Evolutionary conservation across 2,797 vertebrate species (phyloP), one percentile per base, ranked within the genome.

Genomic region (Momotus momota): DNA sequence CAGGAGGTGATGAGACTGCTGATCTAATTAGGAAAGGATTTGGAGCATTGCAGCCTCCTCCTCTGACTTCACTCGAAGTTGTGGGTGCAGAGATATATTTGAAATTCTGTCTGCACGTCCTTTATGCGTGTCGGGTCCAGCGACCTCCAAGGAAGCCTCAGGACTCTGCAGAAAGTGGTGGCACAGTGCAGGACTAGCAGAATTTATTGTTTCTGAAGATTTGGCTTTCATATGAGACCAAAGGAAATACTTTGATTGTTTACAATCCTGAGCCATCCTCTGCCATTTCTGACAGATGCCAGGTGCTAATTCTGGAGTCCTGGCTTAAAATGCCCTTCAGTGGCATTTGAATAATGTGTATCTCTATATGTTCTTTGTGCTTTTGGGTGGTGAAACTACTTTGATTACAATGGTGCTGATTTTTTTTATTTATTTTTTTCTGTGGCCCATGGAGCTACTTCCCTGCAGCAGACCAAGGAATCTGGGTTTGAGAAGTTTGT

Each of bases 21-120:
- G 86, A 58, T 91, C 71, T 95, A 91, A 95, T 88, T 94, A 88
- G 83, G 81, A 43, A 69, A 80, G 83, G 80, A 86, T 73, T 94
- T 3, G 3, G 74, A 93, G 74, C 64, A 64, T 22, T 71, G 60
- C 81, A 82, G 57, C 70, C 64, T 64, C 65, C 49, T 88, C 49
- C 41, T 57, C 52, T 38, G 81, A 25, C 49, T 87, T 90, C 74
- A 40, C 29, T 74, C 17, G 60, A 57, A 82, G 43, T 9, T 74
- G 71, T 64, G 77, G 71, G 60, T 57, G 38, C 62, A 33, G 80
- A 52, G 43, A 78, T 6, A 55, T 45, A 90, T 91, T 88, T 81
- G 74, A 94, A 95, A 93, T 87, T 74, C 88, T 71, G 0, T 54
- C 57, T 57, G 38, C 6, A 11, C 46, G 33, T 86, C 31, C 55